Base-by-base conservation (phyloP, 2,888 invertebrate species). In the Hydrotaea cyrtoneurina region DNA sequence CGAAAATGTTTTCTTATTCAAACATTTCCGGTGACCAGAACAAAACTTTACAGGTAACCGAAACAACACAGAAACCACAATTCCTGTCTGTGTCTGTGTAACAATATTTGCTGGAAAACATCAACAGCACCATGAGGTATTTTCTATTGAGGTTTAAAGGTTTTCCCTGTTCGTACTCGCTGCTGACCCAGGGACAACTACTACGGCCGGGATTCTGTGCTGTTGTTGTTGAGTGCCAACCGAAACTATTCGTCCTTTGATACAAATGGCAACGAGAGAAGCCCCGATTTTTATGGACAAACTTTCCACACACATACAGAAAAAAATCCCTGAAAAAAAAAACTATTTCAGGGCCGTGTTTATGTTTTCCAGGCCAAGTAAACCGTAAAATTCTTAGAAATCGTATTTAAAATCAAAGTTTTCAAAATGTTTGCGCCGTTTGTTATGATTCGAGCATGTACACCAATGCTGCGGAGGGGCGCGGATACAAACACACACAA, bases 351-450 rank as follows among this genome's bases (percentile, higher is more conserved):
- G 76, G 66, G 57, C 23, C 59, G 72, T 72, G 66, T 43, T 57
- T 59, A 36, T 53, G 46, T 46, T 39, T 64, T 39, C 15, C n/a
- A 26, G 23, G 15, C 13, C 57, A 80, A 74, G 36, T 74, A 64
- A 75, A 46, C 26, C 53, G 71, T 71, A 72, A 80, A 71, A 64
- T 39, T 55, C 17, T 43, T n/a, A 46, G 11, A 78, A 78, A 78
- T 59, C 74, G 3, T 15, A 74, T 74, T 82, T 78, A 13, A 71
- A 74, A 82, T 82, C 59, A 78, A 82, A 78, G 66, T 74, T 82
- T 74, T 71, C 71, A 57, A 53, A 43, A 75, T n/a, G n/a, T n/a
- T n/a, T n/a, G 36, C 74, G 46, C 43, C 46, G 64, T 7, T 64
- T 62, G 72, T 36, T 62, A 31, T 31, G 17, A 11, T n/a, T n/a